phyloP scores from a whole-genome alignment of 2,113 vertebrate species.

The cat (Felis catus) region DNA sequence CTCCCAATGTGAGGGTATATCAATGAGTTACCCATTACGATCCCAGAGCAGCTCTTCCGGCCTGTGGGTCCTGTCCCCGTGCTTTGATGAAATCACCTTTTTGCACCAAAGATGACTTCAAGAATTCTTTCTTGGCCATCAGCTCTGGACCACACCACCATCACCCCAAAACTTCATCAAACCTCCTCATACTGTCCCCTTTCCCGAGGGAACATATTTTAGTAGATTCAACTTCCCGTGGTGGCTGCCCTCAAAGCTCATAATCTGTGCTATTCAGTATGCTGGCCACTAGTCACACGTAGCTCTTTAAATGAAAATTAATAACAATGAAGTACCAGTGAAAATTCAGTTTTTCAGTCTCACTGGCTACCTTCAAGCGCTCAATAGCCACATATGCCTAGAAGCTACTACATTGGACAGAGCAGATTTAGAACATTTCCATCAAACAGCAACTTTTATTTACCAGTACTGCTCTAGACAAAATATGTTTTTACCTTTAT shows the following conservation, averaged over 20 bases:
- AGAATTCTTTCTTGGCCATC: too few relatives aligned
- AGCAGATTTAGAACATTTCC: neutral
- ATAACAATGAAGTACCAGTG: neutral
- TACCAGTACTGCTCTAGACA: neutral
- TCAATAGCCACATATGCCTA: neutral
- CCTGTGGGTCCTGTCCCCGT: too few relatives aligned
- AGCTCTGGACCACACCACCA: too few relatives aligned
- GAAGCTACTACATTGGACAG: neutral
- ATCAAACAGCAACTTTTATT: neutral
- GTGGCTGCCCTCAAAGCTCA: neutral
- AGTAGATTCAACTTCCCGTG: neutral
- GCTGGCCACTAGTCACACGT: neutral
- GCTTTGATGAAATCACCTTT: too few relatives aligned
- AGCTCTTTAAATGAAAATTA: constrained; percentile 31
- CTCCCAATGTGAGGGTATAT: too few relatives aligned
- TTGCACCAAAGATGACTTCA: too few relatives aligned
- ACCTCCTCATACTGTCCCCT: neutral
- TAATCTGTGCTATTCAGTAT: neutral
- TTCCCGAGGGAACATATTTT: neutral
- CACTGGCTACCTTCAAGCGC: neutral
- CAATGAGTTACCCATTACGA: too few relatives aligned
- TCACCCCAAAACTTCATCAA: too few relatives aligned
- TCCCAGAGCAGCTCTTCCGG: too few relatives aligned
- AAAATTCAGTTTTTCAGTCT: constrained; percentile 1
- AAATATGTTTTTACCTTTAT: neutral